Percentiles rank a stretch among this genome's conserved stretches.
Evolutionary conservation across 2,888 invertebrate genomes (phyloP).

Genomic region (Sipha maydis): DNA sequence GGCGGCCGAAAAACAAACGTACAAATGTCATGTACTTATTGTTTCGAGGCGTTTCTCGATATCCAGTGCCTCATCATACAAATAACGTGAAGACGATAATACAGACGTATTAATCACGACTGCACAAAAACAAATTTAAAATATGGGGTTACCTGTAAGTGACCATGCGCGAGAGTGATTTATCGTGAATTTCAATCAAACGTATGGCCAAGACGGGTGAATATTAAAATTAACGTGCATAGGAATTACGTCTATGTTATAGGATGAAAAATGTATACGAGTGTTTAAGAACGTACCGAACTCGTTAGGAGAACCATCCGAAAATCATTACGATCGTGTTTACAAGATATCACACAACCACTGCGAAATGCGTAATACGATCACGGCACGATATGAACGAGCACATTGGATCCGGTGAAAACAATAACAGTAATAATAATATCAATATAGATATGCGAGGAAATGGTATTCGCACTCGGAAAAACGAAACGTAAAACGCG

Average conservation of each 20-base stretch:
- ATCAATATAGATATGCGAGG: not conserved
- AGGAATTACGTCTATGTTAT: no score
- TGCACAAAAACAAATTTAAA: no score
- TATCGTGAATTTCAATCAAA: no score
- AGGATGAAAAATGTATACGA: no score
- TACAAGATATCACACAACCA: no score
- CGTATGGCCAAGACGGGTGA: no score
- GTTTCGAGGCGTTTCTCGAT: not conserved
- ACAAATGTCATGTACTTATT: not conserved
- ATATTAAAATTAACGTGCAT: no score
- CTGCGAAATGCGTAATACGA: not conserved
- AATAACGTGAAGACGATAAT: no score
- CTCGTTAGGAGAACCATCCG: conserved; percentile 35
- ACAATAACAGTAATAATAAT: not conserved
- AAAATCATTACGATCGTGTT: not conserved
- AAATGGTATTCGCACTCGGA: not conserved
- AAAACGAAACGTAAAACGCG: not conserved
- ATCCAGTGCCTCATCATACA: not conserved
- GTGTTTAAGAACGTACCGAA: conserved; percentile 29
- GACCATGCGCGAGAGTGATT: no score
- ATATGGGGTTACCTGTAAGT: no score
- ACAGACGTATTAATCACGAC: no score
- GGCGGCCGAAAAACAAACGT: no score
- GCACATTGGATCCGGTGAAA: not conserved
- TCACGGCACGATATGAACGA: not conserved